Conservation (phyloP, 2,113 vertebrate genomes). For the Brachypodius melanocephalos region DNA sequence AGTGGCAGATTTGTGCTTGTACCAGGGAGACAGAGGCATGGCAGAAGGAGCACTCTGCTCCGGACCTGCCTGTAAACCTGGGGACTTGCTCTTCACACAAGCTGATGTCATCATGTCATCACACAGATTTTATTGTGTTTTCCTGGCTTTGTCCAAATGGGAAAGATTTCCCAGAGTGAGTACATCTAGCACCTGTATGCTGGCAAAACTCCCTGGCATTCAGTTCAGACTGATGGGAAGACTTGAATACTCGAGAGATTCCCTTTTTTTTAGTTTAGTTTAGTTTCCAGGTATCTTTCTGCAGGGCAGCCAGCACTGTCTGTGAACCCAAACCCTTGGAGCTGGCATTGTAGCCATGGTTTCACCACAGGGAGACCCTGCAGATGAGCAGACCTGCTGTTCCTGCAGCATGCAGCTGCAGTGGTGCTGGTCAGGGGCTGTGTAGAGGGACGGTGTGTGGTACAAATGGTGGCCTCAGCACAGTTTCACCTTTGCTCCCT, state of each 20-base stretch:
- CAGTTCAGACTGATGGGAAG: neutral
- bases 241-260: neutral
- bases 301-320: neutral
- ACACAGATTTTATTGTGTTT: neutral
- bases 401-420: neutral
- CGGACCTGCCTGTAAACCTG: neutral
- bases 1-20: neutral
- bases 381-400: accelerated
- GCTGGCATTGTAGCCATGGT: neutral
- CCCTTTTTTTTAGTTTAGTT: neutral
- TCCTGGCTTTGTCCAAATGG: neutral
- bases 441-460: neutral
- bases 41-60: neutral
- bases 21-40: neutral
- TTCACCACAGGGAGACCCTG: neutral
- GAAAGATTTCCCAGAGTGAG: neutral
- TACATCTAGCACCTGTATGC: neutral
- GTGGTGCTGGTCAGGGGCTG: neutral
- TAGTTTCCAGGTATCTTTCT: neutral
- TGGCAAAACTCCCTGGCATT: neutral
- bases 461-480: neutral
- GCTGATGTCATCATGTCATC: neutral
- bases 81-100: neutral
- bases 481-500: neutral
- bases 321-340: neutral